phyloP scores from a whole-genome alignment of 2,797 vertebrate species.

The Cheracebus regulus region DNA sequence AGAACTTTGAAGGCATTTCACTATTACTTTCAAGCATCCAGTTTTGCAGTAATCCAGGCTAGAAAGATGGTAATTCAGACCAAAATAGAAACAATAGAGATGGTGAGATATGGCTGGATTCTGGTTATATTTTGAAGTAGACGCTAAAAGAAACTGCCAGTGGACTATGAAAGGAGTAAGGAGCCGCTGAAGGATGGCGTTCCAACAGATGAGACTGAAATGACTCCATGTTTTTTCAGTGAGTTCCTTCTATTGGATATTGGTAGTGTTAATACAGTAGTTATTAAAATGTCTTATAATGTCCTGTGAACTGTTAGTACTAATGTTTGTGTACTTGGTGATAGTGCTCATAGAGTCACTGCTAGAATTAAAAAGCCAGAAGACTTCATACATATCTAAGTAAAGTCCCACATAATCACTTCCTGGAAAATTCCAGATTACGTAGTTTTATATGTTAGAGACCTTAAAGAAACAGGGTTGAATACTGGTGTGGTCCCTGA shows the following conservation, averaged over 20 bases:
- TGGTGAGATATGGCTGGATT: not conserved
- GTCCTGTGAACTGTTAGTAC: not conserved
- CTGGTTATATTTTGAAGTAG: not conserved
- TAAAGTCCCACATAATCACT: not conserved
- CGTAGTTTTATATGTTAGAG: not conserved
- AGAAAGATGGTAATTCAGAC: not conserved
- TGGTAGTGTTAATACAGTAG: not conserved
- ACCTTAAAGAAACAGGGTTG: not conserved
- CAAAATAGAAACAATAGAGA: not conserved
- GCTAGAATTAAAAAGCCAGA: not conserved
- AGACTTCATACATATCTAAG: not conserved
- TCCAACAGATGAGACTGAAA: not conserved
- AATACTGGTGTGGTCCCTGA: not conserved
- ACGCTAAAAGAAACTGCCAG: not conserved
- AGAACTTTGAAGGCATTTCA: conserved; percentile 15
- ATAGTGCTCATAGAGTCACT: not conserved
- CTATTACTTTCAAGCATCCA: not conserved
- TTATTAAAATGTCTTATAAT: not conserved
- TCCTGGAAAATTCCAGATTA: not conserved
- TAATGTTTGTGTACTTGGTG: not conserved
- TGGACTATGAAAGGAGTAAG: not conserved
- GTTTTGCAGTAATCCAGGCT: not conserved
- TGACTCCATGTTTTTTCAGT: not conserved
- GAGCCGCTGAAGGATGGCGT: not conserved
- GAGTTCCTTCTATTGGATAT: not conserved